phyloP scores from a whole-genome alignment of 2,797 vertebrate genomes.

The Coregonus suidteri region DNA sequence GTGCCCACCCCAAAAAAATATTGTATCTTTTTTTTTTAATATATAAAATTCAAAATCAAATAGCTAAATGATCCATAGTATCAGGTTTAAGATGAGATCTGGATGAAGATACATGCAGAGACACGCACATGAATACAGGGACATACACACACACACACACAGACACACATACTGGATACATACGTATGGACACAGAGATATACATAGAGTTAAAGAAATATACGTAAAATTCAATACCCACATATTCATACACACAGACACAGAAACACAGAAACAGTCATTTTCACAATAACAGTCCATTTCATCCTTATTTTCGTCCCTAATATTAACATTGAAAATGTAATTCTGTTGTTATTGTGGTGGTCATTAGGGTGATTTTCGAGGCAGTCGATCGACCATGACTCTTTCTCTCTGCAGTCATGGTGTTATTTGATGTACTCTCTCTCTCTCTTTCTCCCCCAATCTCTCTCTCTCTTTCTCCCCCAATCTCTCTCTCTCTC shows the following conservation, averaged over 20 bases:
- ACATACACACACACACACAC: background rate
- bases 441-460: no score
- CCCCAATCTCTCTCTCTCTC: no score
- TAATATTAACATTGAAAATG: slow-evolving; percentile 73
- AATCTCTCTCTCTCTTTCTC: no score
- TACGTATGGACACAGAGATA: background rate
- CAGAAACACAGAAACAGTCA: slow-evolving; percentile 37
- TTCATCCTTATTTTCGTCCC: slow-evolving; percentile 56
- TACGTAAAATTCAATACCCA: background rate
- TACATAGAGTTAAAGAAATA: background rate
- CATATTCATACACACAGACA: background rate
- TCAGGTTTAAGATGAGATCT: background rate
- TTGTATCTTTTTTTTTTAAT: no score
- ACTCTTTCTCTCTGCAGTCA: slow-evolving; percentile 59
- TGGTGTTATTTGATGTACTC: no score
- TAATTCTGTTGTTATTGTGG: slow-evolving; percentile 73
- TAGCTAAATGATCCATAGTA: no score
- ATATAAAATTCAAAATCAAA: no score
- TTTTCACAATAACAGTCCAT: slow-evolving; percentile 65
- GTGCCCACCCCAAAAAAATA: no score
- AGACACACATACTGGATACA: background rate
- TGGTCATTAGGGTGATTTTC: slow-evolving; percentile 69
- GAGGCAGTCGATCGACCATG: slow-evolving; percentile 67
- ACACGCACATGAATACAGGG: slow-evolving; percentile 12
- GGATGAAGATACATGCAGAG: background rate